Evolutionary conservation across 2,888 invertebrate genomes (phyloP).

Genomic region (Linnaemya vulpina): DNA sequence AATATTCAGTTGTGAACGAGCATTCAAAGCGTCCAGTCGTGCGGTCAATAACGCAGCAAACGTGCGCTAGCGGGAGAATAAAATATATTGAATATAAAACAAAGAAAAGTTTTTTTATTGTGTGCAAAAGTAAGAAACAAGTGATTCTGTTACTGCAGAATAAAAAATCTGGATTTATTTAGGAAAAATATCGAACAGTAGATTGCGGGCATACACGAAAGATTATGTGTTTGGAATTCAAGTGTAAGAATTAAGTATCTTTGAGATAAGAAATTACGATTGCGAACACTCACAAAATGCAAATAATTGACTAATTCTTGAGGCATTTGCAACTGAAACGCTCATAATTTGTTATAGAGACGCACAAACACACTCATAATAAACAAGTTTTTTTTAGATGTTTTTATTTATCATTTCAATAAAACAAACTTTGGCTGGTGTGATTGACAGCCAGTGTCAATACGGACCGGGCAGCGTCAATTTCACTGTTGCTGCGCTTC

Average conservation of each 20-base stretch:
- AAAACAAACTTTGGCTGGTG: background rate
- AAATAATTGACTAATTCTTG: background rate
- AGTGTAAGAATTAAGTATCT: conserved; percentile 50
- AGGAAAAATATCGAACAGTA: background rate
- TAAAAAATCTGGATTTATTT: conserved; percentile 7
- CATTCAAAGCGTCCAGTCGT: conserved; percentile 70
- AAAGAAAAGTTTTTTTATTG: conserved; percentile 20
- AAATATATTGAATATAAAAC: conserved; percentile 1
- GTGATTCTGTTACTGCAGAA: background rate
- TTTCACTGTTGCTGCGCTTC: background rate
- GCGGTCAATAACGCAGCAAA: conserved; percentile 23
- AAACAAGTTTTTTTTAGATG: background rate
- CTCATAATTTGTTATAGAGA: background rate
- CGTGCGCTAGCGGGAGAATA: background rate
- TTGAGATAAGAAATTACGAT: background rate
- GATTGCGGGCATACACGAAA: conserved; percentile 1
- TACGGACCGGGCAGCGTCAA: background rate
- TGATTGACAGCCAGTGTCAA: conserved; percentile 21
- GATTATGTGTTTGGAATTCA: conserved; percentile 54
- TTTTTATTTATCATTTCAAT: background rate
- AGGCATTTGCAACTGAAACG: background rate
- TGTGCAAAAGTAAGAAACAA: background rate
- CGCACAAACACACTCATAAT: no score
- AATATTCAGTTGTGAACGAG: conserved; percentile 71
- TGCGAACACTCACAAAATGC: background rate